These are phyloP conservation scores for Orthosia gothica DNA, from an alignment of 2,888 invertebrate genomes.

Conservation along the genomic window DNA sequence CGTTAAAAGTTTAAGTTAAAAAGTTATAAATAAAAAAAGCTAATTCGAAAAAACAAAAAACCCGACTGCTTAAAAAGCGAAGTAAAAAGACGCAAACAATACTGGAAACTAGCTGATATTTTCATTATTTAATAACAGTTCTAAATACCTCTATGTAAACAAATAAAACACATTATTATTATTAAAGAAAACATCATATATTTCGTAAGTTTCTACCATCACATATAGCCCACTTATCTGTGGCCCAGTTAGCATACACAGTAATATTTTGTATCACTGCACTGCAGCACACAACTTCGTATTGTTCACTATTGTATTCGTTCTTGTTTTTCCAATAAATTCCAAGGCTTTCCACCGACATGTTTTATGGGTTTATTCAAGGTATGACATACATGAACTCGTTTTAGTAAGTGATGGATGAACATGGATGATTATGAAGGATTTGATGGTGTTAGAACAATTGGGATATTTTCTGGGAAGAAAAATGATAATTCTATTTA, in stretches of 20 bases:
- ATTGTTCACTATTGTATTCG: slow-evolving; percentile 5
- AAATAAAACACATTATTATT: too few relatives aligned
- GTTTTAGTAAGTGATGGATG: neutral
- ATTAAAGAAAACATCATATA: neutral
- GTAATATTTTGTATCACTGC: slow-evolving; percentile 10
- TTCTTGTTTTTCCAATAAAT: slow-evolving; percentile 7
- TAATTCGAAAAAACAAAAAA: too few relatives aligned
- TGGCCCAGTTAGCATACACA: neutral
- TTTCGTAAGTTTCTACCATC: neutral
- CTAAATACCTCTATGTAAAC: too few relatives aligned
- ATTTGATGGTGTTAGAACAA: slow-evolving; percentile 1
- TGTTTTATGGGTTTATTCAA: neutral
- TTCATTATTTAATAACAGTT: too few relatives aligned
- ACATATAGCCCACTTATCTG: neutral
- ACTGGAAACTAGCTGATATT: too few relatives aligned
- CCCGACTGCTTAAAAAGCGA: too few relatives aligned
- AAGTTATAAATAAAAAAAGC: too few relatives aligned
- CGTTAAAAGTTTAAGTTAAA: too few relatives aligned
- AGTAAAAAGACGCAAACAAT: too few relatives aligned
- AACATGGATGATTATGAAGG: neutral
- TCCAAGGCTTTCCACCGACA: neutral
- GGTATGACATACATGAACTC: neutral
- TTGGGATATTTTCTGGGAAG: too few relatives aligned
- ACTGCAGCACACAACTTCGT: slow-evolving; percentile 29
- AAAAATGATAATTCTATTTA: too few relatives aligned